A percentile compares a stretch with the other conserved stretches of the same genome.
These are phyloP conservation scores for Rhea pennata DNA, from an alignment of 2,113 vertebrate species.

Conservation along the genomic window DNA sequence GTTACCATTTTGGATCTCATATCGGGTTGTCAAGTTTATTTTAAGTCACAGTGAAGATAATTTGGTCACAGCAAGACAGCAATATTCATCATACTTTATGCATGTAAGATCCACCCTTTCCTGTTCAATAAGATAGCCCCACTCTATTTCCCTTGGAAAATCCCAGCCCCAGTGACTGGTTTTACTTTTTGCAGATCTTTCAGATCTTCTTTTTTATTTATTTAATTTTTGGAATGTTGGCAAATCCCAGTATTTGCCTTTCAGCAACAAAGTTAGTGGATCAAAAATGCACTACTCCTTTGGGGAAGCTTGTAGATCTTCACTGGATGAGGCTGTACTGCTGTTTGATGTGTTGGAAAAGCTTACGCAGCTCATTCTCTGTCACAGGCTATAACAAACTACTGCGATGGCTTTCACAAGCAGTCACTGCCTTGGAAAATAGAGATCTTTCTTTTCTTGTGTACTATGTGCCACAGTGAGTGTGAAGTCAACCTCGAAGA, in stretches of 20 bases:
- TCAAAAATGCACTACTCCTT: not conserved
- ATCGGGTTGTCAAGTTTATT: not conserved
- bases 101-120: not conserved
- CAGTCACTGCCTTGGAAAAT: not conserved
- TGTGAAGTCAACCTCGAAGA: constrained; percentile 14
- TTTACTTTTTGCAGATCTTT: constrained; percentile 7
- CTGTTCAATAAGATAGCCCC: not conserved
- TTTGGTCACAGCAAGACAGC: constrained; percentile 24
- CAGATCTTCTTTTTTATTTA: not conserved
- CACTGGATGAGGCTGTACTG: not conserved
- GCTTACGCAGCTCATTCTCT: not conserved
- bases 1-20: not conserved
- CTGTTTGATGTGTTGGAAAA: not conserved
- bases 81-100: not conserved
- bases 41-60: constrained; percentile 1
- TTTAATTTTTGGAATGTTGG: not conserved
- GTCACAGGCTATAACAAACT: not conserved
- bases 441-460: not conserved
- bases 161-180: not conserved
- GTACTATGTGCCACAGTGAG: not conserved
- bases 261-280: not conserved
- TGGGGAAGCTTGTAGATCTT: not conserved
- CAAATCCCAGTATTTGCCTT: not conserved
- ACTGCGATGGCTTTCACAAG: not conserved
- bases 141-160: constrained; percentile 17